Base-by-base conservation (phyloP, 2,888 invertebrate species). In the Eueremaeus valkanovi region DNA sequence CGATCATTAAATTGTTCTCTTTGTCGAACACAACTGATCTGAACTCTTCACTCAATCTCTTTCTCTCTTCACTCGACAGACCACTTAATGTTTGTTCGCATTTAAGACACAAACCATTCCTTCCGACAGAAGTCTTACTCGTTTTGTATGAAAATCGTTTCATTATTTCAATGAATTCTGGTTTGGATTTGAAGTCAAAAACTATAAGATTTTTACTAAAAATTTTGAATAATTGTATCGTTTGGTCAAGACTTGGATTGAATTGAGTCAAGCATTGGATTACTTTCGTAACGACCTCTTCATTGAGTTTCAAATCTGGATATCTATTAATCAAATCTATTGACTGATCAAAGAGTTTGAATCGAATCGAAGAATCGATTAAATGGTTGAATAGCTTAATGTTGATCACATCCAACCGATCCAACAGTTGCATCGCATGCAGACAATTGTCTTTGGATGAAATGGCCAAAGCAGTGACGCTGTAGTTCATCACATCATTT, bases 361-460 rank as follows among this genome's bases (percentile, higher is more conserved):
- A 40, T 36, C 3, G 21, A n/a, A 68, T 18, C 33, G 68, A 16
- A 1, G 68, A 68, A 5, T 68, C 40, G 0, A 68, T 68, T 21
- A 68, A 21, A 36, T 24, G 1, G 3, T 24, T n/a, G 6, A 40
- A 40, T 1, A 68, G n/a, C 18, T 24, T 33, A 21, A 6, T 13
- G 21, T 68, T 24, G 21, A 9, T 68, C 36, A 1, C 1, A 18
- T 33, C 36, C 36, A 68, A 16, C 40, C 24, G 21, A 9, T 29
- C n/a, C 29, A 75, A 63, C 3, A 72, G 31, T 72, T 72, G 21
- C 6, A 49, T 33, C 21, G 75, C 40, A 33, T 49, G 45, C 21
- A 49, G 31, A 61, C 70, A 72, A 45, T 75, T 75, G 18, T 55
- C 58, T 27, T 70, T 31, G 16, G 75, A 75, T n/a, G 75, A 75